phyloP scores from a whole-genome alignment of 1,140 invertebrate species.

The Globodera rostochiensis region DNA sequence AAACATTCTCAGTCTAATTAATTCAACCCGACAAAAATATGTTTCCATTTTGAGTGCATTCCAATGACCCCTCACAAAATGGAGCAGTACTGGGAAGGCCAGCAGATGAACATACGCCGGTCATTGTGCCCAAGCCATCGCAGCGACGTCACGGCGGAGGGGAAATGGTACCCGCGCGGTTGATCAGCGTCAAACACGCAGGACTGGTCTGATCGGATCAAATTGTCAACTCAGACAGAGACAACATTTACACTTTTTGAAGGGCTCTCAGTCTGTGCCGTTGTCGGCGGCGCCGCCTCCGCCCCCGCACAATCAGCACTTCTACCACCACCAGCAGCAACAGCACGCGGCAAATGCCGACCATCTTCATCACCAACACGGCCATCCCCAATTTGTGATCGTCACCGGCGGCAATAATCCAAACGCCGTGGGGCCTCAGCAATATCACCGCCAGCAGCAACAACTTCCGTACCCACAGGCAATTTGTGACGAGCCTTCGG shows the following conservation, averaged over 20 bases:
- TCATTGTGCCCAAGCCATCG: not conserved
- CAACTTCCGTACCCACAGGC: not conserved
- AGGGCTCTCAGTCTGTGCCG: slow-evolving; percentile 31
- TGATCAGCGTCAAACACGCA: slow-evolving; percentile 9
- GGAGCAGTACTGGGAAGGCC: not conserved
- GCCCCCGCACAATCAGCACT: slow-evolving; percentile 35
- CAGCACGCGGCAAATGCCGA: not conserved
- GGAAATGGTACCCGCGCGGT: not conserved
- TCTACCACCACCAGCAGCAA: slow-evolving; percentile 2
- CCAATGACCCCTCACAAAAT: not conserved
- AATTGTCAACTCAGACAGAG: not conserved
- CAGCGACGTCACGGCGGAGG: not conserved
- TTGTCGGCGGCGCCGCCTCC: slow-evolving; percentile 16
- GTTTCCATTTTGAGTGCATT: not conserved
- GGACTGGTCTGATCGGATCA: not conserved
- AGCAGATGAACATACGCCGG: slow-evolving; percentile 1
- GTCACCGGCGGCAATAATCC: not conserved
- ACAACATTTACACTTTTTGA: not conserved
- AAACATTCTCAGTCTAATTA: no score
- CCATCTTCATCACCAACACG: not conserved
- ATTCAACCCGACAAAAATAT: no score
- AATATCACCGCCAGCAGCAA: not conserved
- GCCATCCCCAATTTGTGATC: not conserved
- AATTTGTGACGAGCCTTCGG: not conserved
- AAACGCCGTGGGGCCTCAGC: not conserved